Evolutionary conservation across 2,113 vertebrate genomes (phyloP), one percentile per base, ranked within the genome.

Genomic region (Crypturellus undulatus): DNA sequence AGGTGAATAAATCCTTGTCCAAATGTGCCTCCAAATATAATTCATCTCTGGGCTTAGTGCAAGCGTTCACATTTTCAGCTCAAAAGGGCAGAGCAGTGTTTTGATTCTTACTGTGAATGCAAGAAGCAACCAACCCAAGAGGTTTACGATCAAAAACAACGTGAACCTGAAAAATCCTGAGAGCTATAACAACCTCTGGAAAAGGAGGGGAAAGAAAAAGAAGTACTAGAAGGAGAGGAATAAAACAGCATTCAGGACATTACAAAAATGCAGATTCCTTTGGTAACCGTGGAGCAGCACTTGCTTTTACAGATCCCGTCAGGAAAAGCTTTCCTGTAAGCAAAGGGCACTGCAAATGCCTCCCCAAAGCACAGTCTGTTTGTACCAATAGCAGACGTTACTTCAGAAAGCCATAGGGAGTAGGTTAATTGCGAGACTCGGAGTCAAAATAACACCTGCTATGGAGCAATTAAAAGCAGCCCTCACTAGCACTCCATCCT

Each of bases 401-500:
- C 9, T 45, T 32, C 18, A 32, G 62, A 47, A 89, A 90, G 58
- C 85, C 92, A 75, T 40, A 58, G 77, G 92, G 93, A 96, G 38
- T 5, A 92, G 73, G 73, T 84, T 96, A 92, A 94, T 79, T 87
- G 92, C 80, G 42, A 90, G 92, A 93, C 26, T 78, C 62, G 10
- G 15, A 89, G 77, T 80, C 87, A 93, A 94, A 94, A 54, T 82
- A 96, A 86, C 63, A 30, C 70, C 92, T 82, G 69, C 63, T 90
- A 84, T 51, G 54, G 75, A 79, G 77, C 88, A 95, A 96, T 93
- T 95, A 96, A 94, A 96, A 92, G 67, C 77, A 5, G 4, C 59
- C 76, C 91, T 89, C 91, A 16, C 0, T 2, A 79, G 90, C 32
- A 40, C 38, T 79, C 56, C 21, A n/a, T 67, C 73, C 62, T 81